Evolutionary conservation across 2,797 vertebrate species (phyloP).

Genomic region (Parotocinclus haroldoi): DNA sequence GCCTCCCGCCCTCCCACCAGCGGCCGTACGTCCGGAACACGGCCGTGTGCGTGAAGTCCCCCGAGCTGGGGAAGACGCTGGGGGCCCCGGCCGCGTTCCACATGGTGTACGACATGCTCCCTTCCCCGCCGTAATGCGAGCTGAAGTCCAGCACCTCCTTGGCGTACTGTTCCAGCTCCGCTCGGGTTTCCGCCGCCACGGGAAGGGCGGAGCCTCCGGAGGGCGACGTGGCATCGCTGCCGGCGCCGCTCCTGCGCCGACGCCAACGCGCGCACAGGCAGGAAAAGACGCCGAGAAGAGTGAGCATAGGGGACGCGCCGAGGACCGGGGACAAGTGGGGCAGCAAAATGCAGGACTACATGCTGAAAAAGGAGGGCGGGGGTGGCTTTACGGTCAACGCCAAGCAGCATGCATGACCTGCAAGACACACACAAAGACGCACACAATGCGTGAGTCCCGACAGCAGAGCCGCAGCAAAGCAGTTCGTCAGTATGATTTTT

Average conservation of each 20-base stretch:
- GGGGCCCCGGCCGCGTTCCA: slow-evolving; percentile 94
- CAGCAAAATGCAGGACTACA: slow-evolving; percentile 11
- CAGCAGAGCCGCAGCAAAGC: no score
- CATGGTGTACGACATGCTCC: slow-evolving; percentile 99
- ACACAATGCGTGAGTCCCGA: slow-evolving; percentile 38
- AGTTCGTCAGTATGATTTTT: no score
- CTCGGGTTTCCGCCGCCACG: slow-evolving; percentile 83
- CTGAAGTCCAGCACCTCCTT: slow-evolving; percentile 98
- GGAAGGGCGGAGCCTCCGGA: slow-evolving; percentile 83
- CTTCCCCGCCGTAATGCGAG: slow-evolving; percentile 97
- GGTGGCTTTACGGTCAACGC: slow-evolving; percentile 32
- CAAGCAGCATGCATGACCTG: slow-evolving; percentile 75
- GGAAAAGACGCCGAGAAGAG: slow-evolving; percentile 98
- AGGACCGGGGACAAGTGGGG: slow-evolving; percentile 4
- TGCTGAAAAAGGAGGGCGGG: not conserved
- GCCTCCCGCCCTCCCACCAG: slow-evolving; percentile 83
- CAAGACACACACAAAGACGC: slow-evolving; percentile 55
- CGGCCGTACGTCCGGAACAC: slow-evolving; percentile 92
- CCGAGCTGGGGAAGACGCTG: slow-evolving; percentile 95
- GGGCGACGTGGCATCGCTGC: slow-evolving; percentile 88
- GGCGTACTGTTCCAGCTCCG: slow-evolving; percentile 91
- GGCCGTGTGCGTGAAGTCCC: slow-evolving; percentile 96
- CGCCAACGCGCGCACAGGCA: slow-evolving; percentile 95
- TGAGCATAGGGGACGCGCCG: slow-evolving; percentile 89
- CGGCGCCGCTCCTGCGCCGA: slow-evolving; percentile 90